Evolutionary conservation across 2,888 invertebrate genomes (phyloP).

Genomic region (Halictus quadricinctus): DNA sequence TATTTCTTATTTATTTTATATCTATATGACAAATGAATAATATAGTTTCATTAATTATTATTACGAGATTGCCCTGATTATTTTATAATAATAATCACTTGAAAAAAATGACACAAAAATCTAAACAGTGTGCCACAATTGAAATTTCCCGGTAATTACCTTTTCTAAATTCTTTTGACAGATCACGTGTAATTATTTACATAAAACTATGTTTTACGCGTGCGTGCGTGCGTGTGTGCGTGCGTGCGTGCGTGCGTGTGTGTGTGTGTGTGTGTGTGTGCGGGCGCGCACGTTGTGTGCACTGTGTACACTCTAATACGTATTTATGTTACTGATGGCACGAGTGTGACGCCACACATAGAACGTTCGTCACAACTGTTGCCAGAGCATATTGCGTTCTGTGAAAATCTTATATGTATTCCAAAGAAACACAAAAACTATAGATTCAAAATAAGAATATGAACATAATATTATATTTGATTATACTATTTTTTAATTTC

Average conservation of each 20-base stretch:
- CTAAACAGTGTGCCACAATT: not conserved
- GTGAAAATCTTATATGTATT: not conserved
- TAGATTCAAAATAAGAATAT: not conserved
- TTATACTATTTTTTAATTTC: not conserved
- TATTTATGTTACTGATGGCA: not conserved
- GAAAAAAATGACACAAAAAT: not conserved
- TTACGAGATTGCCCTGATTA: not conserved
- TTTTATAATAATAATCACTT: not conserved
- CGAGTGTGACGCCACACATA: not conserved
- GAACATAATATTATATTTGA: not conserved
- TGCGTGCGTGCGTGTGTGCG: too few relatives aligned
- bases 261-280: too few relatives aligned
- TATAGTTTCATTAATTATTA: not conserved
- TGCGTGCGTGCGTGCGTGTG: too few relatives aligned
- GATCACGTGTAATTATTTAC: slow-evolving; percentile 10
- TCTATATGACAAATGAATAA: not conserved
- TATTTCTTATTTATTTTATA: slow-evolving; percentile 6
- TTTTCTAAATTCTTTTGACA: slow-evolving; percentile 9
- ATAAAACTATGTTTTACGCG: not conserved
- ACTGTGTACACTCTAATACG: too few relatives aligned
- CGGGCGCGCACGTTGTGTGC: too few relatives aligned
- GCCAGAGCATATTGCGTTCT: slow-evolving; percentile 10
- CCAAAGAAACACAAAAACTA: not conserved
- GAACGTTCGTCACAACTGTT: not conserved
- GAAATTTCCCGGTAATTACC: not conserved